Evolutionary conservation across 2,113 vertebrate species (phyloP).

Genomic region (Cichladusa arquata): DNA sequence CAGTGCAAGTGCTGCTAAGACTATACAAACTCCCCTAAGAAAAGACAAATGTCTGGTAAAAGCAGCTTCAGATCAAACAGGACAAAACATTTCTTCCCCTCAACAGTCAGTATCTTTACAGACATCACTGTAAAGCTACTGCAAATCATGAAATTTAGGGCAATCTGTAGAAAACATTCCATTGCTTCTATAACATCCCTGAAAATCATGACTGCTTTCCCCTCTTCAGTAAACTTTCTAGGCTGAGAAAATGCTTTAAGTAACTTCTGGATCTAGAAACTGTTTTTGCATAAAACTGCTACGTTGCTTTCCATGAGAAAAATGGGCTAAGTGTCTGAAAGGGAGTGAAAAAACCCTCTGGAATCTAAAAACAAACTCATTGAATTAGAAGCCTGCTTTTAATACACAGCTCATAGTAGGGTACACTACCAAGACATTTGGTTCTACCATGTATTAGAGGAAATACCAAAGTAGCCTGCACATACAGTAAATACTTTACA

Average conservation of each 20-base stretch:
- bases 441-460: neutral
- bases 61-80: neutral
- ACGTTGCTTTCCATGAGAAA: neutral
- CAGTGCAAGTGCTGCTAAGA: conserved; percentile 80
- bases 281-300: fast-evolving
- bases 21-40: conserved; percentile 77
- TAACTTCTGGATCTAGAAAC: neutral
- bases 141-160: neutral
- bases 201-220: neutral
- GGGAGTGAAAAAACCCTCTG: neutral
- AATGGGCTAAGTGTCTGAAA: neutral
- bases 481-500: neutral
- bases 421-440: neutral
- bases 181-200: neutral
- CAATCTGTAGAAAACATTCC: neutral
- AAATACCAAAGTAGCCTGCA: neutral
- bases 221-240: neutral
- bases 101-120: neutral
- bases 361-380: neutral
- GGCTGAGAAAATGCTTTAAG: neutral
- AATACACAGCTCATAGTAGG: neutral
- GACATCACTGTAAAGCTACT: neutral
- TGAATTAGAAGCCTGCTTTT: neutral
- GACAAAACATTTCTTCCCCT: neutral
- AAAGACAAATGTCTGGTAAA: conserved; percentile 3